phyloP scores from a whole-genome alignment of 2,888 invertebrate genomes.

The Strigamia crassipes region DNA sequence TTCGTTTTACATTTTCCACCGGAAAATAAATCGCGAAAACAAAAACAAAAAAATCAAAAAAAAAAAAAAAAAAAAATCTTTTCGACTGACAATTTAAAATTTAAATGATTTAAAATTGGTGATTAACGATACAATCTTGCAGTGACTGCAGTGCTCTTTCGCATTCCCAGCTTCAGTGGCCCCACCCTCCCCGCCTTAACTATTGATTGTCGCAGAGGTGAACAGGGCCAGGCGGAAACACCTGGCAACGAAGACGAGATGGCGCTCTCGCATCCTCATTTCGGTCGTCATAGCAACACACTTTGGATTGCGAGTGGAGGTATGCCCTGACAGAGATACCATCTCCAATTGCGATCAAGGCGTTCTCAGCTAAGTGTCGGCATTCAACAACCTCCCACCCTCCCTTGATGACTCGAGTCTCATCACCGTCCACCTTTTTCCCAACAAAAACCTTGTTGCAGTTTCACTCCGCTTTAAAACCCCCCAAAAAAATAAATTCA shows the following conservation, averaged over 20 bases:
- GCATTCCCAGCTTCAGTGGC: not conserved
- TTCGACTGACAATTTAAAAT: not conserved
- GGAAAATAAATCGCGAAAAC: not conserved
- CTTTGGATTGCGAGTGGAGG: conserved; percentile 21
- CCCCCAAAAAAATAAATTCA: too few species aligned
- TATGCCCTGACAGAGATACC: conserved; percentile 7
- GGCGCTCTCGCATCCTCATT: conserved; percentile 36
- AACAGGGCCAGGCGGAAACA: conserved; percentile 17
- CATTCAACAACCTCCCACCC: conserved; percentile 11
- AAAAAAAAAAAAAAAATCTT: too few species aligned
- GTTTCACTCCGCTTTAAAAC: not conserved
- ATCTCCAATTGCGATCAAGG: conserved; percentile 40
- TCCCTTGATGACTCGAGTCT: not conserved
- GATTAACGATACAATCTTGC: not conserved
- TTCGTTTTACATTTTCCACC: conserved; percentile 21
- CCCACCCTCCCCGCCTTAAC: not conserved
- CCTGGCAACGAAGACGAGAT: conserved; percentile 38
- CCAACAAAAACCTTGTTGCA: not conserved
- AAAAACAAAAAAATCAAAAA: not conserved
- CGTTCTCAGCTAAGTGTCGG: conserved; percentile 10
- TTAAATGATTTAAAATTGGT: not conserved
- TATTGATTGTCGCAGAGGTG: conserved; percentile 41
- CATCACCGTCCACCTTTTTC: not conserved
- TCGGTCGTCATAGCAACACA: conserved; percentile 30
- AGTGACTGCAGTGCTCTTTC: not conserved